Base-by-base conservation (phyloP, 2,888 invertebrate species). In the Eudemis profundana region DNA sequence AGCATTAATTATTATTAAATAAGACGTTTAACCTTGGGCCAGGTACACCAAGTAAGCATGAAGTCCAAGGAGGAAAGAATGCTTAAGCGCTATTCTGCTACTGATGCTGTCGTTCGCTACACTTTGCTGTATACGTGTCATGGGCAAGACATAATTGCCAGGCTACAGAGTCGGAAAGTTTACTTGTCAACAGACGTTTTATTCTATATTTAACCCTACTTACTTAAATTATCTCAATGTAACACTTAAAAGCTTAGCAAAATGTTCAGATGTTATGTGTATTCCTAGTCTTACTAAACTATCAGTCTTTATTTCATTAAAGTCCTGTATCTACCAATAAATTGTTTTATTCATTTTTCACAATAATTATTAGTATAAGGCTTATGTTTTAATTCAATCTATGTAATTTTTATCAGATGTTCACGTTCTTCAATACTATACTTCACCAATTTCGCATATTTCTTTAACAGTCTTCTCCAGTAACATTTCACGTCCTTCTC, bases 401-500 rank as follows among this genome's bases (percentile, higher is more conserved):
- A 68, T 68, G 70, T 71, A 54, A 95, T 89, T 81, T 89, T 89
- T 46, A 94, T 93, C 49, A 96, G 85, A 79, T 90, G 84, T n/a
- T 84, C 72, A 79, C 96, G 94, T 71, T 91, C 86, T 23, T 83
- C 81, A 7, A 96, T 93, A 70, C 94, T 87, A 82, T 94, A 97
- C 54, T 93, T 95, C 5, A 98, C 78, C 47, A 98, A 89, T 78
- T 95, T 95, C 1, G 95, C 91, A 85, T 98, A 98, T 72, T 93
- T 92, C 66, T 93, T 93, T 5, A 99, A 85, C 62, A 98, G 89
- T 70, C 93, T 94, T 71, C 92, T 93, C 98, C 99, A 99, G 83
- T 97, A 99, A 79, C 97, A 98, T 70, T 92, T 93, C 0, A 99
- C 93, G 85, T 98, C 96, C 61, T 95, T 93, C 92, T 98, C 95